Percentiles rank a stretch among this genome's conserved stretches.
Conservation (phyloP, 1,140 invertebrate species). For the Mesaphorura yosii region DNA sequence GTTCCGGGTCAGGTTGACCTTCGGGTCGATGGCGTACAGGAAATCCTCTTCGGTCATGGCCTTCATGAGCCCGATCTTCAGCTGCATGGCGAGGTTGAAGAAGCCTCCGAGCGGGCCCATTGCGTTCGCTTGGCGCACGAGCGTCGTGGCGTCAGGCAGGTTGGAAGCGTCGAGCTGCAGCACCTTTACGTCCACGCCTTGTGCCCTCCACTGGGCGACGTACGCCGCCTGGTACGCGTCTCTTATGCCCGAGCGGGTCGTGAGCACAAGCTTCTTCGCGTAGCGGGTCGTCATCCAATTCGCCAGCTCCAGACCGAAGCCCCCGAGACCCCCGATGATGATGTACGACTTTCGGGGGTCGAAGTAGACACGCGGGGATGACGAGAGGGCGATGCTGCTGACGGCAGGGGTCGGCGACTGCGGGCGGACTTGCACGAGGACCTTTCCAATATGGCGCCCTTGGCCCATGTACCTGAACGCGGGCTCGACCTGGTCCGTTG, state of each 20-base stretch:
- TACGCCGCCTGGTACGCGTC: slow-evolving; percentile 77
- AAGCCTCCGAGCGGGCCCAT: slow-evolving; percentile 37
- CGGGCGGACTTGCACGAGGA: slow-evolving; percentile 54
- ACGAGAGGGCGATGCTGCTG: slow-evolving; percentile 45
- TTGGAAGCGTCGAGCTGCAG: slow-evolving; percentile 55
- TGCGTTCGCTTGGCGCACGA: slow-evolving; percentile 41
- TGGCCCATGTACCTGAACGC: slow-evolving; percentile 64
- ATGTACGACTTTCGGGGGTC: slow-evolving; percentile 42
- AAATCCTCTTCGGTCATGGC: slow-evolving; percentile 43
- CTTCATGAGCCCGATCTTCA: slow-evolving; percentile 46
- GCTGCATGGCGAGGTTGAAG: slow-evolving; percentile 31
- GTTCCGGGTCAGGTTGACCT: slow-evolving; percentile 44
- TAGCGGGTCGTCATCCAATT: slow-evolving; percentile 83
- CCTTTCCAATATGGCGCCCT: slow-evolving; percentile 81
- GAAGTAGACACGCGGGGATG: slow-evolving; percentile 15
- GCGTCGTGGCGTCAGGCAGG: slow-evolving; percentile 51
- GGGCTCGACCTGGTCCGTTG: slow-evolving; percentile 48
- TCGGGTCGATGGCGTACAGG: slow-evolving; percentile 41
- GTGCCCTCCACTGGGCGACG: slow-evolving; percentile 57
- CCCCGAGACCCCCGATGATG: slow-evolving; percentile 77
- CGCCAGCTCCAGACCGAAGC: slow-evolving; percentile 84
- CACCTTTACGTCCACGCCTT: slow-evolving; percentile 56
- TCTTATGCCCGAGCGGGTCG: slow-evolving; percentile 72
- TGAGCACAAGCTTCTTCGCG: slow-evolving; percentile 71
- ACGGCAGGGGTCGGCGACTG: slow-evolving; percentile 21